Evolutionary conservation across 2,113 vertebrate genomes (phyloP).

Genomic region (Saguinus imperator): DNA sequence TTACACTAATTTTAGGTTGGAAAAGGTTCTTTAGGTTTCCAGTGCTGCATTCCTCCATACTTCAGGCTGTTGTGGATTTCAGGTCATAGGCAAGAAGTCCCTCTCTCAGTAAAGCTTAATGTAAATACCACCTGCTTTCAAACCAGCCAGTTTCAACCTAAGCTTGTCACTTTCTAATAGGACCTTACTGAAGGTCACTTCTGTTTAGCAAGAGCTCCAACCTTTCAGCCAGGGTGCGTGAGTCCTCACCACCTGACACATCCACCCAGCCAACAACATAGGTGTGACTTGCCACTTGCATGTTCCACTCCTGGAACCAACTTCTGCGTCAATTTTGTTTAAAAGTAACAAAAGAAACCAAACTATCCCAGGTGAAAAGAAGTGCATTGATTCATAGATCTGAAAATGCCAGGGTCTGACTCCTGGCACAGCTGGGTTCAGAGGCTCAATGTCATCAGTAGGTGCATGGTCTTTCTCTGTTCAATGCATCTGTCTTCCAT

Average conservation of each 20-base stretch:
- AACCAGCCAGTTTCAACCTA: background rate
- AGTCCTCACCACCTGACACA: background rate
- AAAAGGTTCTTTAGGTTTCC: background rate
- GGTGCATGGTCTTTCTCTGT: background rate
- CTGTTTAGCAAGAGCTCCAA: background rate
- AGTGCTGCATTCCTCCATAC: background rate
- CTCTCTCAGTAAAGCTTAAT: background rate
- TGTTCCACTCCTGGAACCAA: background rate
- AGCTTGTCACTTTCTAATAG: background rate
- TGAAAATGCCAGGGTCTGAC: no score
- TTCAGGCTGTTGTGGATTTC: background rate
- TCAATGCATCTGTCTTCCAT: background rate
- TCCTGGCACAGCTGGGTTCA: background rate
- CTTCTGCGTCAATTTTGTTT: background rate
- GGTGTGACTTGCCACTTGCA: background rate
- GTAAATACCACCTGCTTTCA: background rate
- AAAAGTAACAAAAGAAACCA: background rate
- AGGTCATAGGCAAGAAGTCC: background rate
- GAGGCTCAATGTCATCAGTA: no score
- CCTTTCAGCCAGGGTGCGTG: background rate
- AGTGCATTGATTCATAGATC: background rate
- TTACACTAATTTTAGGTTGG: background rate
- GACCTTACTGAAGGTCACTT: background rate
- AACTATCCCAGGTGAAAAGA: background rate
- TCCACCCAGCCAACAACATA: fast-evolving